phyloP scores from a whole-genome alignment of 2,888 invertebrate species.

The Eremobia ochroleuca region DNA sequence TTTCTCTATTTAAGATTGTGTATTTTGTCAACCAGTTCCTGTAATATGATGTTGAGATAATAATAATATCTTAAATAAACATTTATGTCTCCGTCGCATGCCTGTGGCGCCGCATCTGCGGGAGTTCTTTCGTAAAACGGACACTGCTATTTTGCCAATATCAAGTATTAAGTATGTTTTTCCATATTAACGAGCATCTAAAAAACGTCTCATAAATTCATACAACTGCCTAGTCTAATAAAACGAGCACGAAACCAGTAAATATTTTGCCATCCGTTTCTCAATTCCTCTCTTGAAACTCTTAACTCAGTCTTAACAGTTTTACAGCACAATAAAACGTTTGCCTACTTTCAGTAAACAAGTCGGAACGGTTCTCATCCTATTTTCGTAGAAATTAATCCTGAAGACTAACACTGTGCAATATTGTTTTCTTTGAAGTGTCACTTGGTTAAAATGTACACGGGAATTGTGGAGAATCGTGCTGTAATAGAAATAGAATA shows the following conservation, averaged over 20 bases:
- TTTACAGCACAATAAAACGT: slow-evolving; percentile 52
- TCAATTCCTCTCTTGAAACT: slow-evolving; percentile 41
- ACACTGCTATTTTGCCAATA: neutral
- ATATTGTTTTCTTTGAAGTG: slow-evolving; percentile 6
- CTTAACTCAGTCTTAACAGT: slow-evolving; percentile 43
- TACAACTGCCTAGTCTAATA: slow-evolving; percentile 22
- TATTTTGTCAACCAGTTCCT: neutral
- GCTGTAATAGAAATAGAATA: neutral
- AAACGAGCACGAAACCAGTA: slow-evolving; percentile 34
- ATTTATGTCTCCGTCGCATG: neutral
- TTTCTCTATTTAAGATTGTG: neutral
- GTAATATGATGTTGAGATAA: neutral
- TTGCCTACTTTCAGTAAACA: slow-evolving; percentile 46
- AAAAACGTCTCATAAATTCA: slow-evolving; percentile 11
- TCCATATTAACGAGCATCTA: slow-evolving; percentile 22
- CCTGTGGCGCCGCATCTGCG: no score
- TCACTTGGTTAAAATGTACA: neutral
- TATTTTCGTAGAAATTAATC: slow-evolving; percentile 18
- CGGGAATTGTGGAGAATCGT: slow-evolving; percentile 25
- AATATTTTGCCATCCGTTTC: slow-evolving; percentile 57
- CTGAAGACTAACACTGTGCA: neutral
- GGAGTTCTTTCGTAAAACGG: neutral
- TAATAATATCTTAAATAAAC: neutral
- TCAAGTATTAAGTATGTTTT: neutral
- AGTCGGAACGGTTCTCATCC: slow-evolving; percentile 10